A percentile compares a stretch with the other conserved stretches of the same genome.
phyloP scores from a whole-genome alignment of 2,797 vertebrate genomes.

The Dendrocincla fuliginosa region DNA sequence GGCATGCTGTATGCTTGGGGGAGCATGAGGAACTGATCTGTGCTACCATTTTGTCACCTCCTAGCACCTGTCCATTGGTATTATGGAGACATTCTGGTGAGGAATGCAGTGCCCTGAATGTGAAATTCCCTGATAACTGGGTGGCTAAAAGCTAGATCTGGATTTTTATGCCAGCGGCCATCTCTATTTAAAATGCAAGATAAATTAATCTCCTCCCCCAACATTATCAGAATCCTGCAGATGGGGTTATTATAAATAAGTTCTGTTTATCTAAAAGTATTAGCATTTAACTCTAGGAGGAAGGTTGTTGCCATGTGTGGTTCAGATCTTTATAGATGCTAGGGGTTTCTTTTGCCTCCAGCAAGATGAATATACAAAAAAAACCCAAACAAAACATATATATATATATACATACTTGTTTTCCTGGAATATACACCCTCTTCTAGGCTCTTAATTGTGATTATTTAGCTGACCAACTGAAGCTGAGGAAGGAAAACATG shows the following conservation, averaged over 20 bases:
- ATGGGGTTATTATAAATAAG: constrained; percentile 63
- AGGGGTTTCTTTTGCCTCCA: constrained; percentile 26
- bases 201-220: constrained; percentile 61
- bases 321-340: constrained; percentile 47
- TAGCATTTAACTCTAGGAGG: constrained; percentile 60
- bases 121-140: constrained; percentile 48
- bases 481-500: background rate
- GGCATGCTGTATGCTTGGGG: background rate
- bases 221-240: constrained; percentile 58
- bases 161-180: constrained; percentile 50
- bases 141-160: constrained; percentile 51
- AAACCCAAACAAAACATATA: background rate
- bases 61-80: background rate
- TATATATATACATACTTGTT: background rate
- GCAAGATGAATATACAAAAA: background rate
- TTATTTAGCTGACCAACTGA: background rate
- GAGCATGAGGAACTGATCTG: background rate
- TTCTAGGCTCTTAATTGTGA: background rate
- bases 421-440: background rate
- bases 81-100: constrained; percentile 6
- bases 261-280: constrained; percentile 67
- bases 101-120: background rate
- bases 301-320: constrained; percentile 36
- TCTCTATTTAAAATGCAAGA: constrained; percentile 69
- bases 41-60: background rate